Percentiles rank a stretch among this genome's conserved stretches.
These are phyloP conservation scores for Aramus guarauna DNA, from an alignment of 2,113 vertebrate genomes.

Conservation along the genomic window DNA sequence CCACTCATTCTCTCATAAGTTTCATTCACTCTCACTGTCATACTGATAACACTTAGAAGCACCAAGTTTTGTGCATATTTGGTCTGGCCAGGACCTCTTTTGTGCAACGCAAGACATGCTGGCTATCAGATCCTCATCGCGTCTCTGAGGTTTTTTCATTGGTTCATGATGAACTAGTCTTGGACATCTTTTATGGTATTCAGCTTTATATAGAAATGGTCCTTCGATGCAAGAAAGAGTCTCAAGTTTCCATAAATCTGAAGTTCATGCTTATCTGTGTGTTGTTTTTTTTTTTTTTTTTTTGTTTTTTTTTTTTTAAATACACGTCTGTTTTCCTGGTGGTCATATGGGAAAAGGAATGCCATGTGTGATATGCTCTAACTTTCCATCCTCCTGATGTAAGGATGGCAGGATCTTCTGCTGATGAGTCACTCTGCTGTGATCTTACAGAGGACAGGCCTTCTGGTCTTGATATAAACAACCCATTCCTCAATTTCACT, in stretches of 20 bases:
- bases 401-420: neutral
- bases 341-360: neutral
- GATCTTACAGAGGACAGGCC: neutral
- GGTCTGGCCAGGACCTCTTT: neutral
- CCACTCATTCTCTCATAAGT: neutral
- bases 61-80: neutral
- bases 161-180: neutral
- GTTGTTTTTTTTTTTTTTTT: too few species aligned
- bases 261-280: neutral
- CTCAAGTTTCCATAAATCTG: neutral
- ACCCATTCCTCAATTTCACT: neutral
- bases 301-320: neutral
- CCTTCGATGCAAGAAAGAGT: neutral
- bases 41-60: neutral
- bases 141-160: neutral
- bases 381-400: neutral
- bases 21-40: neutral
- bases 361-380: neutral
- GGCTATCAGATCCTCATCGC: neutral
- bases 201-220: neutral
- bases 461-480: neutral
- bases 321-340: neutral
- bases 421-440: neutral
- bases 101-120: neutral
- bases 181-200: neutral